Conservation (phyloP, 2,888 invertebrate genomes). For the Muscina levida region DNA sequence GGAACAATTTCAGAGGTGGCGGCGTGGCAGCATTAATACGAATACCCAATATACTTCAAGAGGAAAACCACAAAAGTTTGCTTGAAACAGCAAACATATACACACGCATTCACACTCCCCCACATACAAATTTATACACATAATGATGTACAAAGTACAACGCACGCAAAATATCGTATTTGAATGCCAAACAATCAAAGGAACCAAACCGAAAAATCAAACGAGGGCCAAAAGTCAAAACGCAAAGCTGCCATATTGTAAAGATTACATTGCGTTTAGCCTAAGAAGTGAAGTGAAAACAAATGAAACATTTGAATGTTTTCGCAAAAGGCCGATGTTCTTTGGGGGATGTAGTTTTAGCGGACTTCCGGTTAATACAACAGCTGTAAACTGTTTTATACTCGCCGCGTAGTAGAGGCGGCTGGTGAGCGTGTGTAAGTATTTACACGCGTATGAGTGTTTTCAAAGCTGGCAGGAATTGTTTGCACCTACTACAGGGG, state of each 20-base stretch:
- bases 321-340: background rate
- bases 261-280: background rate
- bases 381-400: slow-evolving; percentile 27
- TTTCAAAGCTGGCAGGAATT: too few relatives aligned
- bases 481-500: too few relatives aligned
- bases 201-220: slow-evolving; percentile 14
- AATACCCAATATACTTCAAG: slow-evolving; percentile 32
- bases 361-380: slow-evolving; percentile 51
- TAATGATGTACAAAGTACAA: background rate
- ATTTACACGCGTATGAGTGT: background rate
- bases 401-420: background rate
- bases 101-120: too few relatives aligned
- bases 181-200: slow-evolving; percentile 1
- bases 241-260: slow-evolving; percentile 17
- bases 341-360: slow-evolving; percentile 37
- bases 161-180: slow-evolving; percentile 49
- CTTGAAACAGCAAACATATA: background rate
- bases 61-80: slow-evolving; percentile 26
- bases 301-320: slow-evolving; percentile 17
- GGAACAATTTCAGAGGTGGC: background rate
- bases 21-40: slow-evolving; percentile 12
- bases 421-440: slow-evolving; percentile 14
- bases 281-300: background rate
- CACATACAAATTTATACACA: too few relatives aligned
- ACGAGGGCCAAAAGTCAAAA: slow-evolving; percentile 7